Conservation (phyloP, 2,113 vertebrate genomes). For the Sinocyclocheilus maitianheensis region DNA sequence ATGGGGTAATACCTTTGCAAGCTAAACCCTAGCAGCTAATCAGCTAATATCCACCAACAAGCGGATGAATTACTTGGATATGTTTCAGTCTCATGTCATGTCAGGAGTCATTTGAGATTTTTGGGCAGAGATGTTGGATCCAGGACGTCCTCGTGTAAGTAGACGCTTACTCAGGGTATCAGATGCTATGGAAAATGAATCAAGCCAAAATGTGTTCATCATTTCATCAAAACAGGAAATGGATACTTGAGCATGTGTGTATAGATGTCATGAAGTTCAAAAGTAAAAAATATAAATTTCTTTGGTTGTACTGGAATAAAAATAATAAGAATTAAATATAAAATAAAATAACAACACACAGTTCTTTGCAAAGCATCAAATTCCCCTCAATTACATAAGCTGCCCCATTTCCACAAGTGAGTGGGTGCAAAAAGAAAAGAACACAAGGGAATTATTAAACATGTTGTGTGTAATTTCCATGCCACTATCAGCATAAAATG, state of each 20-base stretch:
- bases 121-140: neutral
- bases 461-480: neutral
- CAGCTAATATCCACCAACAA: neutral
- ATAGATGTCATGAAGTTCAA: neutral
- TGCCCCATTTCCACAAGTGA: neutral
- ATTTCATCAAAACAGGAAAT: slow-evolving; percentile 15
- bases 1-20: neutral
- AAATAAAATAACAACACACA: no score
- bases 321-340: no score
- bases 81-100: neutral
- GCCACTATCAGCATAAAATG: neutral
- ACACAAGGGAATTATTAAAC: neutral
- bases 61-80: neutral
- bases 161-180: slow-evolving; percentile 29
- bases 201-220: slow-evolving; percentile 22
- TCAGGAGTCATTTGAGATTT: neutral
- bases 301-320: neutral
- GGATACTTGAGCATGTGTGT: neutral
- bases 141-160: neutral
- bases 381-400: neutral
- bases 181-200: slow-evolving; percentile 29
- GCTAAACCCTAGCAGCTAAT: neutral
- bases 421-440: neutral
- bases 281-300: neutral
- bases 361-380: neutral